These are phyloP conservation scores for Puntigrus tetrazona DNA, from an alignment of 2,113 vertebrate species.

Conservation along the genomic window DNA sequence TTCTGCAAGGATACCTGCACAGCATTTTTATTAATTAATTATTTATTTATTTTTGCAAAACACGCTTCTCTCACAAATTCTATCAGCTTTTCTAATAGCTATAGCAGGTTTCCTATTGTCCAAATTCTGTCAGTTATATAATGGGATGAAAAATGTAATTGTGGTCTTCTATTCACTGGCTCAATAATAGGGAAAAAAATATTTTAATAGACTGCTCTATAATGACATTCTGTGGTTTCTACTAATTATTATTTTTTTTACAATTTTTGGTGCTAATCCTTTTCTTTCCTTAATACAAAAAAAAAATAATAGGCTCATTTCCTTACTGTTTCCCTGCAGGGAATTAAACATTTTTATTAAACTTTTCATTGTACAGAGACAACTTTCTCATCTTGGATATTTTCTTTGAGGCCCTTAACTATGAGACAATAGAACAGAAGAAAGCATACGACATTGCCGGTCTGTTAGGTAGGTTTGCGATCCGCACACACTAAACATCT, in stretches of 20 bases:
- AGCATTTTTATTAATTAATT: neutral
- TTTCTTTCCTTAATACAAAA: slow-evolving; percentile 31
- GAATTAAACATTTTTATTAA: slow-evolving; percentile 27
- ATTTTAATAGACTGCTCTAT: slow-evolving; percentile 46
- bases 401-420: slow-evolving; percentile 96
- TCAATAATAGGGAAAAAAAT: slow-evolving; percentile 30
- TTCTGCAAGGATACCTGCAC: slow-evolving; percentile 2
- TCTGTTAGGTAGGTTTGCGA: slow-evolving; percentile 81
- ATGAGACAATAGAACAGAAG: slow-evolving; percentile 93
- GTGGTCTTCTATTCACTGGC: slow-evolving; percentile 41
- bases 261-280: slow-evolving; percentile 6
- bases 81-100: slow-evolving; percentile 24
- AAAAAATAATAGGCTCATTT: slow-evolving; percentile 31
- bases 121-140: slow-evolving; percentile 40
- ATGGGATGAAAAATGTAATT: slow-evolving; percentile 53
- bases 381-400: slow-evolving; percentile 97
- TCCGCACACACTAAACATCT: neutral
- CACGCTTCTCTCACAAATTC: slow-evolving; percentile 16
- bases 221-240: slow-evolving; percentile 45
- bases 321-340: neutral
- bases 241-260: slow-evolving; percentile 43
- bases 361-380: slow-evolving; percentile 77
- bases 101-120: slow-evolving; percentile 22
- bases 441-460: slow-evolving; percentile 93
- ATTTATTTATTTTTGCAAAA: slow-evolving; percentile 10